phyloP scores from a whole-genome alignment of 2,797 vertebrate species.

The Poecilia velifera region DNA sequence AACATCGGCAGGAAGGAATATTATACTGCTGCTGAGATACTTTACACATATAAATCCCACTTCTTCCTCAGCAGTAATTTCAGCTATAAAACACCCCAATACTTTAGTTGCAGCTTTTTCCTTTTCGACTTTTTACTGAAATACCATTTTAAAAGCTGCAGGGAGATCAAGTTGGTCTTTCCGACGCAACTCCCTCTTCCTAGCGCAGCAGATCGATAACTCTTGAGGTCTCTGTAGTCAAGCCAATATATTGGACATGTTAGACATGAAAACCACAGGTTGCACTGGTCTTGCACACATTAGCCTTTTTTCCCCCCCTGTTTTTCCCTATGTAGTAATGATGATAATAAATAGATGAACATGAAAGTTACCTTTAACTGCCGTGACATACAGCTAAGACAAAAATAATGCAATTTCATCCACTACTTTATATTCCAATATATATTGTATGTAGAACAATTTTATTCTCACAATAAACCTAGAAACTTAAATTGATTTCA shows the following conservation, averaged over 20 bases:
- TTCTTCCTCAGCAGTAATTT: background rate
- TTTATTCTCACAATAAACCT: background rate
- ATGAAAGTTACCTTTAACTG: background rate
- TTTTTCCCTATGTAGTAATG: too few species aligned
- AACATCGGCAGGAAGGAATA: background rate
- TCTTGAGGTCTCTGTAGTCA: background rate
- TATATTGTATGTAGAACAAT: background rate
- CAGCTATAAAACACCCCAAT: background rate
- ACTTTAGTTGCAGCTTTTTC: background rate
- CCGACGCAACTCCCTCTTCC: background rate
- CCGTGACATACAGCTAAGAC: background rate
- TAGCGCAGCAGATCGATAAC: background rate
- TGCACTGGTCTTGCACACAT: background rate
- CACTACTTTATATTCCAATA: background rate
- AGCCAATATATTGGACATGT: background rate
- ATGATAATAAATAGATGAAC: background rate
- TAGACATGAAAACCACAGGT: background rate
- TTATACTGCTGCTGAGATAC: background rate
- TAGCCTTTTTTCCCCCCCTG: too few species aligned
- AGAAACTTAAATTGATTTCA: background rate
- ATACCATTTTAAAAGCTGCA: background rate
- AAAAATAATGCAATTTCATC: background rate
- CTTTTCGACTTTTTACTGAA: background rate
- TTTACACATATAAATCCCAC: background rate
- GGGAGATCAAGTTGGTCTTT: background rate